A percentile compares a stretch with the other conserved stretches of the same genome.
phyloP scores from a whole-genome alignment of 2,888 invertebrate species.

The Steinernema scapterisci region DNA sequence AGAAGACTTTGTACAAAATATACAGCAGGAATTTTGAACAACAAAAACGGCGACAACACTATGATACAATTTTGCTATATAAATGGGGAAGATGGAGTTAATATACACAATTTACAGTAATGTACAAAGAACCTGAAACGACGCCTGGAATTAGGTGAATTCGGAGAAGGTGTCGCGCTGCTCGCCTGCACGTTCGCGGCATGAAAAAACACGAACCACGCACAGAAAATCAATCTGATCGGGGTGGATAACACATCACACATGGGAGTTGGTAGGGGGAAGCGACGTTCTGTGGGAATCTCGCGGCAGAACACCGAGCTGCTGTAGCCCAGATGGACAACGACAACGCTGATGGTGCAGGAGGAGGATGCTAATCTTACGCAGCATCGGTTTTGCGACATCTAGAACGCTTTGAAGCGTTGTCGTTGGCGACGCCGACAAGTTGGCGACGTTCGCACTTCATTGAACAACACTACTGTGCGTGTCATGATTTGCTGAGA shows the following conservation, averaged over 20 bases:
- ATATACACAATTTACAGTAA: slow-evolving; percentile 21
- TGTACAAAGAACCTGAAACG: slow-evolving; percentile 12
- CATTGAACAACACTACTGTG: neutral
- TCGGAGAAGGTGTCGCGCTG: neutral
- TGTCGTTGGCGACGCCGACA: too few species aligned
- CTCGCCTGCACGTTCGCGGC: too few species aligned
- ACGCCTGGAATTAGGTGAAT: neutral
- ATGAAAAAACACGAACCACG: too few species aligned
- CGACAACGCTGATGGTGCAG: too few species aligned
- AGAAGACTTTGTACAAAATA: slow-evolving; percentile 29
- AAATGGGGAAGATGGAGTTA: slow-evolving; percentile 27
- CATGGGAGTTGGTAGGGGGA: too few species aligned
- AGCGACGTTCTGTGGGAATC: too few species aligned
- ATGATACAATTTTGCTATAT: slow-evolving; percentile 18
- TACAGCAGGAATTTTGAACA: slow-evolving; percentile 26
- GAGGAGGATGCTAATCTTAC: neutral
- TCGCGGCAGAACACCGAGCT: too few species aligned
- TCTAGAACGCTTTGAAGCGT: too few species aligned
- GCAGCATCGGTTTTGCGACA: too few species aligned
- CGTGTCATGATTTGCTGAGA: too few species aligned
- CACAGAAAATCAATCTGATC: slow-evolving; percentile 14
- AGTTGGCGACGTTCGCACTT: slow-evolving; percentile 30
- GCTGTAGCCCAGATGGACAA: too few species aligned
- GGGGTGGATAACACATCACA: too few species aligned
- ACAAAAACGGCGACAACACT: neutral